Evolutionary conservation across 2,113 vertebrate genomes (phyloP).

Genomic region (Miniopterus natalensis): DNA sequence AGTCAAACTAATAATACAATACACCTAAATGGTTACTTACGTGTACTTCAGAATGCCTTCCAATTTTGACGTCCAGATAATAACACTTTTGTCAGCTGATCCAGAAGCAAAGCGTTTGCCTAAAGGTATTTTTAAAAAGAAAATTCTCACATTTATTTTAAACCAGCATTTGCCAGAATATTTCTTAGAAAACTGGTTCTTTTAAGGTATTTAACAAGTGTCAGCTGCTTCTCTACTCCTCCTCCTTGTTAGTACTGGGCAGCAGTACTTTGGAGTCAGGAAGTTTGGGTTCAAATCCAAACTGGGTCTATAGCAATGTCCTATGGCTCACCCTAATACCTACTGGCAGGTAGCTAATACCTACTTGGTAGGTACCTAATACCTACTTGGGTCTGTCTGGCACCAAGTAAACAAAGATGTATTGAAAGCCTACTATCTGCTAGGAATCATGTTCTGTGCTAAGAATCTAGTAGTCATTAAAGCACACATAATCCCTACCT

Average conservation of each 20-base stretch:
- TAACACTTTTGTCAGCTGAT: conserved; percentile 98
- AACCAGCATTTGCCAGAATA: conserved; percentile 60
- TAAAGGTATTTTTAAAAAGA: conserved; percentile 84
- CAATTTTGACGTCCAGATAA: conserved; percentile 99
- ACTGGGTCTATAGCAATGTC: too few species aligned
- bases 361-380: too few species aligned
- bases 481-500: background rate
- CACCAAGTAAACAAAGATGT: background rate
- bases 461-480: background rate
- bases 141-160: conserved; percentile 72
- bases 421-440: too few species aligned
- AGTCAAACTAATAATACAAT: background rate
- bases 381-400: background rate
- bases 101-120: conserved; percentile 98
- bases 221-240: background rate
- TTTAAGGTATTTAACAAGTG: conserved; percentile 32
- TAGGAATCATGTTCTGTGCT: background rate
- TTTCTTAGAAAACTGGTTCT: conserved; percentile 66
- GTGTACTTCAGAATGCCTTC: conserved; percentile 99
- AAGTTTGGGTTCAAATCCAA: background rate
- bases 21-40: conserved; percentile 88
- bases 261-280: background rate
- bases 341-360: too few species aligned
- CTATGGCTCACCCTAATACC: too few species aligned
- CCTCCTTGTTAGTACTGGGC: background rate